Percentiles rank a stretch among this genome's conserved stretches.
These are phyloP conservation scores for Pammene aurita DNA, from an alignment of 2,888 invertebrate genomes.

Conservation along the genomic window DNA sequence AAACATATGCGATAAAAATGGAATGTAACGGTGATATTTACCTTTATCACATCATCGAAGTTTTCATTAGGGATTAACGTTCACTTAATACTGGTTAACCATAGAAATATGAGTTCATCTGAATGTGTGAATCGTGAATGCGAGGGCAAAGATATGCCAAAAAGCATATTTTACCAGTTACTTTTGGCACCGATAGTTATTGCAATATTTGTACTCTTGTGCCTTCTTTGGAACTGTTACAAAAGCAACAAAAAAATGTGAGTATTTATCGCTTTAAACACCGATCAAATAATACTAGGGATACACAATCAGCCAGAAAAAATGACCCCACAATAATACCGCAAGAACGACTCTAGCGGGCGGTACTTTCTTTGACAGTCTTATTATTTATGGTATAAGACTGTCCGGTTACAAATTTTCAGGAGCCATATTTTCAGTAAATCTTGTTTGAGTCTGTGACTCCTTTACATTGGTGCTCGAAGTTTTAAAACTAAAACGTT, in stretches of 20 bases:
- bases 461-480: too few species aligned
- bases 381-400: too few species aligned
- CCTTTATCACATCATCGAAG: background rate
- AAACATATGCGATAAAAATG: constrained; percentile 7
- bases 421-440: too few species aligned
- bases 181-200: constrained; percentile 48
- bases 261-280: constrained; percentile 49
- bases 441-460: too few species aligned
- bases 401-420: too few species aligned
- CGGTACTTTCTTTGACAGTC: too few species aligned
- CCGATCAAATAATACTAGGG: too few species aligned
- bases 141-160: background rate
- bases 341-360: too few species aligned
- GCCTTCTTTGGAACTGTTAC: constrained; percentile 62
- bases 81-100: background rate
- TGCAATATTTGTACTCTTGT: constrained; percentile 52
- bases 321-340: too few species aligned
- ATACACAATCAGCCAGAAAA: too few species aligned
- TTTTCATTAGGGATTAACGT: background rate
- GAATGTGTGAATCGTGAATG: background rate
- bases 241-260: constrained; percentile 62
- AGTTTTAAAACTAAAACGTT: too few species aligned
- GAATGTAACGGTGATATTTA: background rate
- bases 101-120: constrained; percentile 4
- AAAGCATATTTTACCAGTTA: constrained; percentile 36